Base-by-base conservation (phyloP, 1,140 invertebrate species). In the Teleogryllus occipitalis region DNA sequence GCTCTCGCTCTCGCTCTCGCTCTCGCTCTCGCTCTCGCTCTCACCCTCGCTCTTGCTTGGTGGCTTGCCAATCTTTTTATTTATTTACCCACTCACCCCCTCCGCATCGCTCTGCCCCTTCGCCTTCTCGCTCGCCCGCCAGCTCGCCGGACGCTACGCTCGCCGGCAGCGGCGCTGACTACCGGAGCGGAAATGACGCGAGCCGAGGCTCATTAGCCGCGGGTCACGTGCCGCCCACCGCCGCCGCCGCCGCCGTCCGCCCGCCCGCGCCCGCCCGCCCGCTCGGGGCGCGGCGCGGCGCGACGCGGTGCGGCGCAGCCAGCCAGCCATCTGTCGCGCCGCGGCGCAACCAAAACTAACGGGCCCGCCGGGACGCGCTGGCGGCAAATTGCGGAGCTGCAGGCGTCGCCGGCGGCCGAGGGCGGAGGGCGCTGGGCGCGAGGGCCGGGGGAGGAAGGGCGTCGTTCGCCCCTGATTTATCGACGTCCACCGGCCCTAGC, bases 341-440 rank as follows among this genome's bases (percentile, higher is more conserved):
- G 47, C 22, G 79, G 47, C 39, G 75, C 79, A 75, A 79, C 78
- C 73, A 80, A 80, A 80, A 80, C 79, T 80, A 80, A 80, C 79
- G 79, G 79, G 79, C 72, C 79, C 75, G 18, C 15, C 8, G 79
- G 76, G 79, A 80, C 18, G 54, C 22, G 47, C 75, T 80, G 54
- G 79, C 79, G 79, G 79, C 79, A 80, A 80, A 80, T 80, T 80
- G 76, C 75, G 72, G 54, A 65, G 54, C 54, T 18, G 54, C 10
- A 10, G 18, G 54, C 54, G 21, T 21, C 65, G 21, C 74, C 65
- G 73, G 8, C n/a, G 77, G 47, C 12, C 47, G 27, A n/a, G 47
- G 22, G 6, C 21, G 21, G 2, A 77, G 46, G 46, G 76, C n/a
- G 76, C 6, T 2, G 39, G 74, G 39, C 27, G 8, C 15, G n/a